Evolutionary conservation across 2,797 vertebrate genomes (phyloP), one percentile per base, ranked within the genome.

Genomic region (Brachymystax lenok): DNA sequence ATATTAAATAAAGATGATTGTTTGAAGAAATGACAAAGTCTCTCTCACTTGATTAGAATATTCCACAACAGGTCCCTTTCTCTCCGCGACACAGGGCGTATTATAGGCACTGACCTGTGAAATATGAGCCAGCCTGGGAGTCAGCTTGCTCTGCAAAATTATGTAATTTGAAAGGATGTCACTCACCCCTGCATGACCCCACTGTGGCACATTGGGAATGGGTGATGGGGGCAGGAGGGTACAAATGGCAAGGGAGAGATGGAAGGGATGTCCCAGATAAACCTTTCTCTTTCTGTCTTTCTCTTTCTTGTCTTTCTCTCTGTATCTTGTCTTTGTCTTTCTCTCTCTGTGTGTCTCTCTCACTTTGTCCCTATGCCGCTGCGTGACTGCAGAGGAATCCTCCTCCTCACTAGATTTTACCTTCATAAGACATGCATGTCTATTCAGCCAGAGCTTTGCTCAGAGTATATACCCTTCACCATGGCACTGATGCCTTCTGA

Each of bases 121-220:
- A 94, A 94, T 92, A 93, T 90, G 90, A 91, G 84, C 81, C 83
- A 78, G 86, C 78, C 87, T 84, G 17, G 86, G 88, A 91, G 90
- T 90, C 88, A 87, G 90, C 90, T 88, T 87, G 86, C 89, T 90
- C 84, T 84, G 89, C 88, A 93, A 94, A 93, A 93, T 93, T 87
- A 93, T 94, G 92, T 90, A 91, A 94, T 92, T 93, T 94, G 88
- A 93, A 46, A 92, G 88, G 92, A 89, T 93, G 91, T 93, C 90
- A 88, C 89, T 86, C 86, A 92, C 91, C 91, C 82, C 77, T 51
- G 59, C 72, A 74, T 88, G 87, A 92, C 90, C 92, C 78, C 76
- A 74, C 77, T 74, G 76, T 77, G 80, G 76, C 82, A 79, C 80
- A 82, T 83, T 24, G 21, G 50, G 68, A 33, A 71, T 72, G 63